These are phyloP conservation scores for Adineta ricciae DNA, from an alignment of 2,888 invertebrate species.

Conservation along the genomic window DNA sequence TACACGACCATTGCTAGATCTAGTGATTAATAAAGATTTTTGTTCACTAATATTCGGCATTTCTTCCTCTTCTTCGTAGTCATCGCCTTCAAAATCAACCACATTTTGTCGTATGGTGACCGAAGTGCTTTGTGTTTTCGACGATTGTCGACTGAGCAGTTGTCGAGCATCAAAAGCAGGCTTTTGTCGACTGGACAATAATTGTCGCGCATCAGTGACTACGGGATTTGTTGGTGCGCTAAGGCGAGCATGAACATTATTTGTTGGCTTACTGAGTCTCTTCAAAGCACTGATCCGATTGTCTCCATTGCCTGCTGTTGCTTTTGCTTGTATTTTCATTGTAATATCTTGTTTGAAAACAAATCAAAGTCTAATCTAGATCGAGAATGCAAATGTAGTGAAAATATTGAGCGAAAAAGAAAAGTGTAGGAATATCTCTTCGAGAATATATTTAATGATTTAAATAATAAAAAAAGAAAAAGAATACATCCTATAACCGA, in stretches of 20 bases:
- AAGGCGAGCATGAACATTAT: not conserved
- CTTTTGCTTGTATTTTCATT: not conserved
- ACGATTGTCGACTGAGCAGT: not conserved
- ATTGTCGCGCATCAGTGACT: not conserved
- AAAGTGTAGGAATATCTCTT: not conserved
- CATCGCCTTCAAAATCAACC: not conserved
- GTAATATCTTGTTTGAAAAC: not conserved
- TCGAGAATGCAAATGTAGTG: not conserved
- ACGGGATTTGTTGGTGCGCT: not conserved
- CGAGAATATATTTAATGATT: slow-evolving; percentile 1
- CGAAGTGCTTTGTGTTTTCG: not conserved
- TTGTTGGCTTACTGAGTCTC: not conserved
- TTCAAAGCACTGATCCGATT: not conserved
- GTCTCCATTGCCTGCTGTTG: not conserved
- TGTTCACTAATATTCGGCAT: not conserved
- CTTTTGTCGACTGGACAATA: not conserved
- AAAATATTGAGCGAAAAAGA: not conserved
- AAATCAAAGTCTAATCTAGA: not conserved
- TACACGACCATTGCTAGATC: not conserved
- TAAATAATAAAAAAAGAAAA: not conserved
- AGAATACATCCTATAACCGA: not conserved
- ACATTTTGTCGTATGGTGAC: not conserved
- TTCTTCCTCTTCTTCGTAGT: not conserved
- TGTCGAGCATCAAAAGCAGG: slow-evolving; percentile 9
- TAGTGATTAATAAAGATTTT: not conserved